phyloP scores from a whole-genome alignment of 2,113 vertebrate genomes.

The Oxygymnocypris stewartii region DNA sequence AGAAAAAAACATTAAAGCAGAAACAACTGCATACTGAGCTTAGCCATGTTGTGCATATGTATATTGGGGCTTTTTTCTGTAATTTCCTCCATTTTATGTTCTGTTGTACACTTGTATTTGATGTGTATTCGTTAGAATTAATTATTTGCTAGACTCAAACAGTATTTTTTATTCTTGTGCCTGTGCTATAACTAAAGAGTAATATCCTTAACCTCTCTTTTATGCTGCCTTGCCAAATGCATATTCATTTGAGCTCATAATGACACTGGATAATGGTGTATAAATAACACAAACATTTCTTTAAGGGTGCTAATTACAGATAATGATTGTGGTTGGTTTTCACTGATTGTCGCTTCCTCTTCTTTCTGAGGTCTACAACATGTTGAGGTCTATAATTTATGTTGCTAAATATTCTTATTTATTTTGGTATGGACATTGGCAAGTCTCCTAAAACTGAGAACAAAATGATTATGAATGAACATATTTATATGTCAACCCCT shows the following conservation, averaged over 20 bases:
- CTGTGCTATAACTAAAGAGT: conserved; percentile 43
- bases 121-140: conserved; percentile 50
- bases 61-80: conserved; percentile 59
- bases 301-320: conserved; percentile 32
- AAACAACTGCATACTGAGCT: background rate
- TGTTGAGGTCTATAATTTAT: background rate
- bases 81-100: conserved; percentile 53
- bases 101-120: conserved; percentile 46
- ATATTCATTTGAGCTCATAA: conserved; percentile 49
- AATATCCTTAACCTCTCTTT: conserved; percentile 46
- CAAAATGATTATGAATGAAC: background rate
- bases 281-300: conserved; percentile 33
- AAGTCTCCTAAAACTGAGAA: background rate
- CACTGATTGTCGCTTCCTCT: conserved; percentile 17
- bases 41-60: conserved; percentile 27
- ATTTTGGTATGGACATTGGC: background rate
- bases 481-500: background rate
- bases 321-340: conserved; percentile 23
- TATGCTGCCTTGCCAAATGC: conserved; percentile 34
- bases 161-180: conserved; percentile 41
- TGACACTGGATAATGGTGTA: conserved; percentile 23
- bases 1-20: conserved; percentile 8
- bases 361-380: background rate
- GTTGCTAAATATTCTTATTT: background rate
- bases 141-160: conserved; percentile 55